Percentiles rank a stretch among this genome's conserved stretches.
Conservation (phyloP, 2,113 vertebrate genomes). For the Scomber japonicus region DNA sequence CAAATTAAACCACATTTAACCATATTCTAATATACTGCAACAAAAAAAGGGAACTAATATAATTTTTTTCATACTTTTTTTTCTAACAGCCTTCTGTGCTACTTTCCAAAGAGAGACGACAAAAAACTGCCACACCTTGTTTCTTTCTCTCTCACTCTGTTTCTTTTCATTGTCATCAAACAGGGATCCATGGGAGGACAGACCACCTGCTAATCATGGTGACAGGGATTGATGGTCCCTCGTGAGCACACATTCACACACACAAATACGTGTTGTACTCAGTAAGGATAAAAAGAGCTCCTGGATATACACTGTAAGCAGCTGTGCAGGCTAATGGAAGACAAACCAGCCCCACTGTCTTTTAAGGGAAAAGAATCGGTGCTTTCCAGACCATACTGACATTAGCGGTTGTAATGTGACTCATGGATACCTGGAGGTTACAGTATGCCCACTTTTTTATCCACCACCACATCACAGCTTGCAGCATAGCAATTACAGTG, state of each 20-base stretch:
- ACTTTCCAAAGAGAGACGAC: no score
- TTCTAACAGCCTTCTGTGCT: no score
- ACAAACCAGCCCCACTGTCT: not conserved
- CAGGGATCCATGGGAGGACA: constrained; percentile 60
- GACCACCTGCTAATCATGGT: constrained; percentile 78
- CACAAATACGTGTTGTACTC: constrained; percentile 26
- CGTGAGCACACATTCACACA: constrained; percentile 14
- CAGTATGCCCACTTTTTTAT: constrained; percentile 10
- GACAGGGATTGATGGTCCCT: constrained; percentile 64
- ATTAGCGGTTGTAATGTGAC: constrained; percentile 47
- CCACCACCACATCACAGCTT: constrained; percentile 18
- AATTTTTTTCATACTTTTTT: not conserved
- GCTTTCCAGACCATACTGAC: constrained; percentile 22
- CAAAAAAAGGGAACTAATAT: not conserved
- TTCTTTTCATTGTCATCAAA: constrained; percentile 59
- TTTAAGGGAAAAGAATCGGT: not conserved
- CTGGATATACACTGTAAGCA: no score
- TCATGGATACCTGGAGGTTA: constrained; percentile 46
- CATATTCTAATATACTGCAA: not conserved
- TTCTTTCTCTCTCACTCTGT: not conserved
- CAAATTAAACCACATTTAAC: not conserved
- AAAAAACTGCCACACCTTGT: constrained; percentile 3
- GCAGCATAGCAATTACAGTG: constrained; percentile 27
- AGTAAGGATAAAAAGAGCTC: constrained; percentile 3
- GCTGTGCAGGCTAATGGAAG: no score